These are phyloP conservation scores for human DNA, from an alignment of 2,113 vertebrate genomes.

Conservation along the genomic window DNA sequence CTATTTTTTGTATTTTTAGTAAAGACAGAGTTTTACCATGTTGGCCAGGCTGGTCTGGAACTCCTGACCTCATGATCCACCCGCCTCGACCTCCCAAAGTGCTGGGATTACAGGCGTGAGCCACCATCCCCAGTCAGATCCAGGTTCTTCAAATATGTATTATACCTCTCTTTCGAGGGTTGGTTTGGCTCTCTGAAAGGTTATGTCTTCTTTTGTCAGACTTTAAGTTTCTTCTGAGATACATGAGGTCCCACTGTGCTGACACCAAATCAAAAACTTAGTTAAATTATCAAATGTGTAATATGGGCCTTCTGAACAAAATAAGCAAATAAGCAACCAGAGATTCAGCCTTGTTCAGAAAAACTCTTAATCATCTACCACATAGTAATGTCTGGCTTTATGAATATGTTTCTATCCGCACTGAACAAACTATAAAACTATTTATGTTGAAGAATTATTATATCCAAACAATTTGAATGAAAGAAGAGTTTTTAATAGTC, in stretches of 20 bases:
- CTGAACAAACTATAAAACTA: neutral
- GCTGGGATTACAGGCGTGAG: too few species aligned
- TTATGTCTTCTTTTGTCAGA: neutral
- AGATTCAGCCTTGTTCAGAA: constrained; percentile 22
- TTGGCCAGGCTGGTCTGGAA: too few species aligned
- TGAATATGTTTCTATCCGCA: neutral
- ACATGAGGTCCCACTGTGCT: neutral
- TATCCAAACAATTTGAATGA: neutral
- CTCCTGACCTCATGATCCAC: too few species aligned
- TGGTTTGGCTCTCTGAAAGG: neutral
- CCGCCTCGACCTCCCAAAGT: too few species aligned
- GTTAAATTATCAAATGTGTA: constrained; percentile 29
- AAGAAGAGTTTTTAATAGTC: neutral
- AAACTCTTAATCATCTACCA: neutral
- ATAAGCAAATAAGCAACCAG: constrained; percentile 8
- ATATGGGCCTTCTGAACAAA: constrained; percentile 7
- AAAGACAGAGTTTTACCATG: too few species aligned
- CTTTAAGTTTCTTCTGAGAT: constrained; percentile 25
- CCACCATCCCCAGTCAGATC: neutral
- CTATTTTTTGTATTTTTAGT: too few species aligned
- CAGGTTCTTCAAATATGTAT: neutral
- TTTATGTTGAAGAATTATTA: neutral
- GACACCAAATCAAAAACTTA: constrained; percentile 24
- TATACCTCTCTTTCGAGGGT: neutral
- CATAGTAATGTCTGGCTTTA: neutral